These are phyloP conservation scores for Nomada fabriciana DNA, from an alignment of 2,888 invertebrate species.

Conservation along the genomic window DNA sequence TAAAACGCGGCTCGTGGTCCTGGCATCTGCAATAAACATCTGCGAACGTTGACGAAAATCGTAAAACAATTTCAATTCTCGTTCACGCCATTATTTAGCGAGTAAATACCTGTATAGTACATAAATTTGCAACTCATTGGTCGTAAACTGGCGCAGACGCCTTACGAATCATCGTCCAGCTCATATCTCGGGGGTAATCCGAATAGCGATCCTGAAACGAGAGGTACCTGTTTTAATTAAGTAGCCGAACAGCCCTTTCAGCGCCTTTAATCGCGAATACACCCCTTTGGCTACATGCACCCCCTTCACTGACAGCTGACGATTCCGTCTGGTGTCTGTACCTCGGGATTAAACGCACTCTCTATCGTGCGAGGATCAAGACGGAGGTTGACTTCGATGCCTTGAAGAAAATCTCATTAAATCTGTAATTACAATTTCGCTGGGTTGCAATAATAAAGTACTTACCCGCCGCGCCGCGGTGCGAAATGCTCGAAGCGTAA, in stretches of 20 bases:
- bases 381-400: conserved; percentile 13
- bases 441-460: conserved; percentile 39
- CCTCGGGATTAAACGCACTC: conserved; percentile 12
- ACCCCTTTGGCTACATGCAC: neutral
- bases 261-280: conserved; percentile 8
- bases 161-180: no score
- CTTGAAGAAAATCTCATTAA: conserved; percentile 60
- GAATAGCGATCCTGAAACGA: neutral
- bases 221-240: neutral
- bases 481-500: conserved; percentile 18
- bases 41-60: no score
- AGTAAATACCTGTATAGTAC: no score
- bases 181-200: neutral
- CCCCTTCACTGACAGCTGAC: neutral
- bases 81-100: no score
- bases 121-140: no score
- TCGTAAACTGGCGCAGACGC: no score
- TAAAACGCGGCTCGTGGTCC: no score
- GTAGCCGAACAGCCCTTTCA: neutral
- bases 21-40: no score
- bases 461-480: neutral
- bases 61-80: no score
- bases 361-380: no score
- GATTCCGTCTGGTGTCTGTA: conserved; percentile 4
- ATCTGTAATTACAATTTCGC: conserved; percentile 58